Evolutionary conservation across 2,113 vertebrate genomes (phyloP).

Genomic region (Siphamia tubifer): DNA sequence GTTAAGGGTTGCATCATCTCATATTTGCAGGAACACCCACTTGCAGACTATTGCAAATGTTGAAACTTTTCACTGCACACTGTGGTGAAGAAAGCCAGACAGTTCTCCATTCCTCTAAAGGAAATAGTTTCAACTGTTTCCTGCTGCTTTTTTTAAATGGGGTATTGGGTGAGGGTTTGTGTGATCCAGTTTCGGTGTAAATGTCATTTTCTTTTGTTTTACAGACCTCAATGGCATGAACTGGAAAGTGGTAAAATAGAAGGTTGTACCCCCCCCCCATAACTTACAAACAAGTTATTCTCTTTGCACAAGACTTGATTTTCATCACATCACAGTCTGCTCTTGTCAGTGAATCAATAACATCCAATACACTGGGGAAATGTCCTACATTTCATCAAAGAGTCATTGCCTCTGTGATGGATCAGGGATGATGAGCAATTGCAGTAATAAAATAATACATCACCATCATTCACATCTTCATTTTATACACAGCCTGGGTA

Average conservation of each 20-base stretch:
- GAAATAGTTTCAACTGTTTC: constrained; percentile 50
- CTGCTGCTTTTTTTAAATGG: not conserved
- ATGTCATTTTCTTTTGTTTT: not conserved
- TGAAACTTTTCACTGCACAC: not conserved
- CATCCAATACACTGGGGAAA: not conserved
- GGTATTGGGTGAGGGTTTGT: not conserved
- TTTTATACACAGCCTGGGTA: not conserved
- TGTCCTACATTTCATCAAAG: not conserved
- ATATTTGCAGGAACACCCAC: not conserved
- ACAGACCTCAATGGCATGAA: not conserved
- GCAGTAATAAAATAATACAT: constrained; percentile 3
- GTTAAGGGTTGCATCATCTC: not conserved
- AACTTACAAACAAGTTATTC: not conserved
- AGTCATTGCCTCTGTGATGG: not conserved
- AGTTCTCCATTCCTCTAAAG: constrained; percentile 36
- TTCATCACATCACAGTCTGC: not conserved
- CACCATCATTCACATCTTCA: not conserved
- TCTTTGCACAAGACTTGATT: not conserved
- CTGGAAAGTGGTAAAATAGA: not conserved
- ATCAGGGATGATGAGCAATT: constrained; percentile 8
- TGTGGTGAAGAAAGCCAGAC: not conserved
- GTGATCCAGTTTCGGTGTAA: not conserved
- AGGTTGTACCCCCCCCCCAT: not conserved
- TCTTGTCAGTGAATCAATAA: not conserved
- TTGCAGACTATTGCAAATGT: not conserved